Evolutionary conservation across 2,113 vertebrate genomes (phyloP), one percentile per base, ranked within the genome.

Genomic region (Sorex fumeus): DNA sequence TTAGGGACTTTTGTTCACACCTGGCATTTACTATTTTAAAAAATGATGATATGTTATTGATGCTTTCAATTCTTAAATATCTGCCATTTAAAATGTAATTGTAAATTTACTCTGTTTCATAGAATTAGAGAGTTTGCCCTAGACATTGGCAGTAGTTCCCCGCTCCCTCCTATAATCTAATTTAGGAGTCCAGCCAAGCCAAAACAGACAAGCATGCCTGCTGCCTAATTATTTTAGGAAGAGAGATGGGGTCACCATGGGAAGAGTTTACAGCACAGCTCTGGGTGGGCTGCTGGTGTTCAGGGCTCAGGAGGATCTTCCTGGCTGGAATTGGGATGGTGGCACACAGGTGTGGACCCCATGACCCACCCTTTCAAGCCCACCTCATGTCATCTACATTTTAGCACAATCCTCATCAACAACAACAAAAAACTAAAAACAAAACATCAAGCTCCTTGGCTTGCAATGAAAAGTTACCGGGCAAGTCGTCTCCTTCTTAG

Each of bases 31-130:
- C 43, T 71, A 60, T 32, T 6, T 36, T 21, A 15, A 40, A 66
- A 71, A 47, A 72, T 23, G 3, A 34, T 84, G 74, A 6, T 30
- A 66, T 57, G 0, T 87, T 50, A 83, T 32, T 36, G 43, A 40
- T 66, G 53, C 30, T n/a, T 69, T 69, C 25, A 62, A 50, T 27
- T 66, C 21, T 87, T 1, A 34, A 30, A 81, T 70, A 43, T 91
- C 53, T 60, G 25, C 57, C 67, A 70, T 78, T 80, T 70, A 78
- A 90, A 69, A n/a, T 62, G 36, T 64, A 71, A 90, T 27, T 43
- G 0, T 74, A 74, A 85, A 70, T 66, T 28, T 36, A 45, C 25
- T 83, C 72, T 64, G 47, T 83, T 69, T 84, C 32, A 80, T 7
- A 7, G 74, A 72, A 40, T 8, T 25, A 72, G 12, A 34, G 3